A percentile compares a stretch with the other conserved stretches of the same genome.
Conservation (phyloP, 2,888 invertebrate genomes). For the Tribolium freemani region DNA sequence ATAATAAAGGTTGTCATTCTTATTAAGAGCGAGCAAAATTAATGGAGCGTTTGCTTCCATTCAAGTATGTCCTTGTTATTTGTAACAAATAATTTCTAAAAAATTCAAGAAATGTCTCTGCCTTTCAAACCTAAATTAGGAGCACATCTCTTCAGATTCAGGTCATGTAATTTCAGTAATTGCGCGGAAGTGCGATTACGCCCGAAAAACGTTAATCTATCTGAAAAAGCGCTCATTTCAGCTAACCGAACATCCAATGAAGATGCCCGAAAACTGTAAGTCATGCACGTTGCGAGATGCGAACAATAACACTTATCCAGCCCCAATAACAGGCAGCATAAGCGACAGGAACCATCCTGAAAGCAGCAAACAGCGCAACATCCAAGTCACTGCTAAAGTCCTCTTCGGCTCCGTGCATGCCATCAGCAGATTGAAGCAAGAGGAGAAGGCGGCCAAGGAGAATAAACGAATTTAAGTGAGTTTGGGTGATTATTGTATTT, state of each 20-base stretch:
- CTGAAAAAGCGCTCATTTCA: neutral
- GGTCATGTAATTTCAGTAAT: neutral
- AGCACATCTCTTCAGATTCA: neutral
- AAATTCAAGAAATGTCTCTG: neutral
- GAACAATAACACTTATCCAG: constrained; percentile 74
- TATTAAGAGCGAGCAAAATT: neutral
- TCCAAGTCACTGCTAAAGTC: constrained; percentile 81
- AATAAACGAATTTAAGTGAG: constrained; percentile 69
- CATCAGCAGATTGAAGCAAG: constrained; percentile 81
- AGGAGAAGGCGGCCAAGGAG: constrained; percentile 77
- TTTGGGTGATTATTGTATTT: neutral
- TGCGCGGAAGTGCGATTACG: neutral
- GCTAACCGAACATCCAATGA: constrained; percentile 18
- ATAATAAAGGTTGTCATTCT: neutral
- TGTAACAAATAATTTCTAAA: neutral
- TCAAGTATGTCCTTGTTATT: neutral
- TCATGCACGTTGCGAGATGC: constrained; percentile 71
- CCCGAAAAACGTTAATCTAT: neutral
- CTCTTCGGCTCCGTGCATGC: constrained; percentile 81
- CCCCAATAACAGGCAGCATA: constrained; percentile 50
- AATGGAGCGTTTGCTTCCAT: neutral
- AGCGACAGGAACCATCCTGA: constrained; percentile 54
- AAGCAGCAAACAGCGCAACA: constrained; percentile 56
- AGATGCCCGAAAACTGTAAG: constrained; percentile 70
- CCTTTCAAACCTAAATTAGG: neutral